A percentile compares a stretch with the other conserved stretches of the same genome.
Evolutionary conservation across 2,113 vertebrate species (phyloP).

Genomic region (Grus americana): DNA sequence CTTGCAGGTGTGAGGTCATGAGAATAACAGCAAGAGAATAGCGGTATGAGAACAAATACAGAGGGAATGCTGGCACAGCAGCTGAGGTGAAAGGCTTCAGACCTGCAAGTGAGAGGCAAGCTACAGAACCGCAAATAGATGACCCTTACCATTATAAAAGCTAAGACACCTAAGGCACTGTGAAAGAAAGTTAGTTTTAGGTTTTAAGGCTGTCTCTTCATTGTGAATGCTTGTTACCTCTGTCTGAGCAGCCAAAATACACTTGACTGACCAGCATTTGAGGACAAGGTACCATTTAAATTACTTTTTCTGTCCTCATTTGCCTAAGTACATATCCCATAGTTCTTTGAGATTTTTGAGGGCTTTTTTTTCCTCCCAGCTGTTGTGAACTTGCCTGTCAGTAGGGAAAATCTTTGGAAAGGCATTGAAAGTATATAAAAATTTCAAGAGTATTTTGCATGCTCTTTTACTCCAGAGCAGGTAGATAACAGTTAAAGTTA

Average conservation of each 20-base stretch:
- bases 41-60: background rate
- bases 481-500: slow-evolving; percentile 23
- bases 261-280: background rate
- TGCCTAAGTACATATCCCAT: background rate
- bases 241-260: background rate
- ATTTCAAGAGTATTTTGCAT: slow-evolving; percentile 32
- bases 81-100: background rate
- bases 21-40: background rate
- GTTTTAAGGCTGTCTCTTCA: background rate
- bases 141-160: background rate
- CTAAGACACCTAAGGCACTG: background rate
- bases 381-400: background rate
- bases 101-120: background rate
- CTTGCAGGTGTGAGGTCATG: background rate
- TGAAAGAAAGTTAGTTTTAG: background rate
- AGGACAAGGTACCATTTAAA: background rate
- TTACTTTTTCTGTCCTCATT: background rate
- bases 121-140: background rate
- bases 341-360: background rate
- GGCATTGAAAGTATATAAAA: background rate
- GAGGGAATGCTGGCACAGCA: background rate
- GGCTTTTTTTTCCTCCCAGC: background rate
- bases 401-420: background rate
- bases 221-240: background rate
- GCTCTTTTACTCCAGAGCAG: background rate